Percentiles rank a stretch among this genome's conserved stretches.
Evolutionary conservation across 2,113 vertebrate species (phyloP).

Genomic region (Oreochromis spilurus): DNA sequence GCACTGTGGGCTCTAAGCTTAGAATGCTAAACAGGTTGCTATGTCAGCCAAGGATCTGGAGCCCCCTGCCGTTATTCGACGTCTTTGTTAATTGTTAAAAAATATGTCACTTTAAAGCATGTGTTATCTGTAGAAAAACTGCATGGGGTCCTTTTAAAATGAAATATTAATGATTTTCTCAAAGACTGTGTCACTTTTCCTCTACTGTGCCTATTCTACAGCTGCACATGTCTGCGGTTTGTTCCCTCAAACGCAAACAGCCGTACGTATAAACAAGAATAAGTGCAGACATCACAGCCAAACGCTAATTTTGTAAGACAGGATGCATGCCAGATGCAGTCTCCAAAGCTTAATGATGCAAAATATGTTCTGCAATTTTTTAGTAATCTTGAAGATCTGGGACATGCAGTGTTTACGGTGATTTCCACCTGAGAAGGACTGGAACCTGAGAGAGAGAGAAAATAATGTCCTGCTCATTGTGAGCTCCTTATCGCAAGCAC

Average conservation of each 20-base stretch:
- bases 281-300: background rate
- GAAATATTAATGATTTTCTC: background rate
- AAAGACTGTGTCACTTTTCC: background rate
- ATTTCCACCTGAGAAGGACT: conserved; percentile 56
- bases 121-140: background rate
- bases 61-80: conserved; percentile 49
- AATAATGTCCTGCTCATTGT: conserved; percentile 57
- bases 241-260: background rate
- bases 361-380: conserved; percentile 31
- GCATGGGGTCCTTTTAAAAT: background rate
- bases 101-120: conserved; percentile 4
- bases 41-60: conserved; percentile 30
- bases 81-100: conserved; percentile 30
- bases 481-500: conserved; percentile 60
- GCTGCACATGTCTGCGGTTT: background rate
- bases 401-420: conserved; percentile 40
- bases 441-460: conserved; percentile 42
- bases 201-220: background rate
- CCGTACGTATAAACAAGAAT: background rate
- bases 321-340: background rate
- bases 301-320: background rate
- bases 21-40: conserved; percentile 41
- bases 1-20: conserved; percentile 2
- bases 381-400: conserved; percentile 43
- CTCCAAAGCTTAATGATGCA: conserved; percentile 22